These are phyloP conservation scores for Lagopus leucura DNA, from an alignment of 2,113 vertebrate species.

Conservation along the genomic window DNA sequence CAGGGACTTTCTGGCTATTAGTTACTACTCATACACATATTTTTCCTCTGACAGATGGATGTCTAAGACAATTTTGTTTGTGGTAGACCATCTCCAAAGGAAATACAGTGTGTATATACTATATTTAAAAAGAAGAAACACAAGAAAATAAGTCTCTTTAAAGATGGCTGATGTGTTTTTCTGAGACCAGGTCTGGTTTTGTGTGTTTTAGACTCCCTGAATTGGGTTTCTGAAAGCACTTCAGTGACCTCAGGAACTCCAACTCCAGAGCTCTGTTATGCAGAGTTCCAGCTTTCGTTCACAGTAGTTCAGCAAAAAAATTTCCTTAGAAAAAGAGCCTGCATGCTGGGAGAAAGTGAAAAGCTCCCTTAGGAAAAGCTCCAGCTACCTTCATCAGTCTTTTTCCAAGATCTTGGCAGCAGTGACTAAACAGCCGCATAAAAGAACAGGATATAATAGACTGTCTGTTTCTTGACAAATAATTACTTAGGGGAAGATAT, in stretches of 20 bases:
- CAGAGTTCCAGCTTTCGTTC: not conserved
- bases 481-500: constrained; percentile 21
- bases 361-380: constrained; percentile 32
- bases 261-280: not conserved
- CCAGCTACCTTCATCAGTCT: constrained; percentile 51
- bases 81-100: not conserved
- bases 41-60: not conserved
- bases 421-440: constrained; percentile 33
- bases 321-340: not conserved
- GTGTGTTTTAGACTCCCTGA: not conserved
- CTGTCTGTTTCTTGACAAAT: constrained; percentile 55
- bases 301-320: not conserved
- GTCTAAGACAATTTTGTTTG: not conserved
- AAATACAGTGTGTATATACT: not conserved
- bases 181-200: not conserved
- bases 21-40: not conserved
- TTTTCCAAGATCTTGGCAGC: constrained; percentile 53
- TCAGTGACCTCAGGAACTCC: not conserved
- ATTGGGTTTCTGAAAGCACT: not conserved
- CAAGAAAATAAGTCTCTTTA: not conserved
- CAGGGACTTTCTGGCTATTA: not conserved
- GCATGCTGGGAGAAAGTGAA: constrained; percentile 26
- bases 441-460: constrained; percentile 52
- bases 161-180: not conserved
- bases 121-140: not conserved